A percentile compares a stretch with the other conserved stretches of the same genome.
These are phyloP conservation scores for Spilogale gracilis DNA, from an alignment of 2,113 vertebrate genomes.

Conservation along the genomic window DNA sequence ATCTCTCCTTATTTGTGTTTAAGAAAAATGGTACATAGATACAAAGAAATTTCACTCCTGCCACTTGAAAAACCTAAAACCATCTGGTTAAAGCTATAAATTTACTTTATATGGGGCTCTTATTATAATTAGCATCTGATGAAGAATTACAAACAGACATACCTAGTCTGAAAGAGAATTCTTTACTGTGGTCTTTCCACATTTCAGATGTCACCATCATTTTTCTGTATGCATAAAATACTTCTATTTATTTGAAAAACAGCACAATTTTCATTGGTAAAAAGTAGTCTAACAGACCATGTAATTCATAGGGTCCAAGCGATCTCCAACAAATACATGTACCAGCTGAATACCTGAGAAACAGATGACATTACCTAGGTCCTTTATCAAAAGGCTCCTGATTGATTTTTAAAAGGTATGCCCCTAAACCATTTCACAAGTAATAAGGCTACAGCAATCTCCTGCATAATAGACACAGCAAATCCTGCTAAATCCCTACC, in stretches of 20 bases:
- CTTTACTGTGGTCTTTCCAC: conserved; percentile 65
- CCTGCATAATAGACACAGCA: not conserved
- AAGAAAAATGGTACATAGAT: not conserved
- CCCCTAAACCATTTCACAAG: not conserved
- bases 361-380: not conserved
- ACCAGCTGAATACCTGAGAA: conserved; percentile 68
- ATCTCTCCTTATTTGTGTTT: conserved; percentile 69
- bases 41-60: conserved; percentile 53
- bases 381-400: not conserved
- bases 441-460: not conserved
- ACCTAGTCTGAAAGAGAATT: conserved; percentile 66
- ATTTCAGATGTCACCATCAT: conserved; percentile 14
- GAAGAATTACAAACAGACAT: conserved; percentile 58
- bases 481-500: conserved; percentile 1
- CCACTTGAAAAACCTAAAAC: conserved; percentile 67
- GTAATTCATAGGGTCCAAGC: conserved; percentile 78
- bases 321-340: conserved; percentile 80
- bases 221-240: conserved; percentile 49
- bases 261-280: conserved; percentile 67
- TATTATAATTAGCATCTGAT: conserved; percentile 65
- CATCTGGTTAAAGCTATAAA: conserved; percentile 48
- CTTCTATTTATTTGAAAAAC: conserved; percentile 73
- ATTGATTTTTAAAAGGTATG: not conserved
- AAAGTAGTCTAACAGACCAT: conserved; percentile 34
- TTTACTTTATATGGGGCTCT: conserved; percentile 19